Percentiles rank a stretch among this genome's conserved stretches.
Conservation (phyloP, 2,113 vertebrate genomes). For the Bubo bubo region DNA sequence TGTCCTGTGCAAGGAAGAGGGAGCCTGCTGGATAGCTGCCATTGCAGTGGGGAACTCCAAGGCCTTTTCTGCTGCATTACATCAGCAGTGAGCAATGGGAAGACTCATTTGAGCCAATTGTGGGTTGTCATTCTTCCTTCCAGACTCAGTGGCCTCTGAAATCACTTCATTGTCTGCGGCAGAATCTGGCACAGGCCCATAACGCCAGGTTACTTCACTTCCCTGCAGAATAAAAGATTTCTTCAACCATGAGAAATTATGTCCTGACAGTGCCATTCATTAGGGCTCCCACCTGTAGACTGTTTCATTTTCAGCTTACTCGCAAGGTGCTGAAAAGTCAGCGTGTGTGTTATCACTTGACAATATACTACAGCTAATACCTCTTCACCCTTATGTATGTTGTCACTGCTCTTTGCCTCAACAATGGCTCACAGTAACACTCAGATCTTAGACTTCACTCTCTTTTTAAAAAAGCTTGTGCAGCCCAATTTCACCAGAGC, state of each 20-base stretch:
- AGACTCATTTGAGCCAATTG: constrained; percentile 18
- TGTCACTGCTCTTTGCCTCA: background rate
- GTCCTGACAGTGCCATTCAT: constrained; percentile 41
- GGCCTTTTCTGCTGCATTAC: background rate
- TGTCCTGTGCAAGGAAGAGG: background rate
- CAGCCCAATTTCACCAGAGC: background rate
- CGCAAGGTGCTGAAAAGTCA: constrained; percentile 51
- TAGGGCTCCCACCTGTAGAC: constrained; percentile 56
- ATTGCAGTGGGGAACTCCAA: background rate
- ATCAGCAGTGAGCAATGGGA: constrained; percentile 10
- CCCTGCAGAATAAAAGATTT: constrained; percentile 60
- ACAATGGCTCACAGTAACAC: constrained; percentile 7
- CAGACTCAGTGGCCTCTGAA: constrained; percentile 57
- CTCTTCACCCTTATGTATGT: background rate
- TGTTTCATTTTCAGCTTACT: constrained; percentile 62
- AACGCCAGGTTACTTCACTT: constrained; percentile 64
- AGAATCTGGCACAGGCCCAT: constrained; percentile 45
- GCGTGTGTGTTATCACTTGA: constrained; percentile 54
- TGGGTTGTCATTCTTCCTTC: constrained; percentile 37
- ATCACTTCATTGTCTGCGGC: constrained; percentile 19
- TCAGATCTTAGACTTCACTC: background rate
- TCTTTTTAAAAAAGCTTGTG: background rate
- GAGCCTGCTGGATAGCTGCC: background rate
- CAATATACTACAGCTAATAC: constrained; percentile 41
- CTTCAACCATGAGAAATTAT: constrained; percentile 56